Percentiles rank a stretch among this genome's conserved stretches.
Evolutionary conservation across 2,888 invertebrate genomes (phyloP).

Genomic region (Nomada flava): DNA sequence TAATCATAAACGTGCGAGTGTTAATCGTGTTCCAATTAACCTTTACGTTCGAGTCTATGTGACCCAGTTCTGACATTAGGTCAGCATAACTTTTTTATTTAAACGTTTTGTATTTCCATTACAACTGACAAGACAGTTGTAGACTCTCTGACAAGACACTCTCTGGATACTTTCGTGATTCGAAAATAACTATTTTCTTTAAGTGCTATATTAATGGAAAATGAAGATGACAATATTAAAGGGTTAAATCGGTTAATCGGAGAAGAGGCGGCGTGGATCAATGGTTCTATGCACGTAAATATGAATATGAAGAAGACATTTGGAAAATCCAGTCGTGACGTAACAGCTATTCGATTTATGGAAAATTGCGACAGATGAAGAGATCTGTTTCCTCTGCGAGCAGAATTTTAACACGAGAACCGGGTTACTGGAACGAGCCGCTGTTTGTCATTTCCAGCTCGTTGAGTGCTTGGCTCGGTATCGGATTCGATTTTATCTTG

Average conservation of each 20-base stretch:
- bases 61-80: too few relatives aligned
- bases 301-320: neutral
- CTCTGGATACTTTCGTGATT: too few relatives aligned
- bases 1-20: too few relatives aligned
- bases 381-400: neutral
- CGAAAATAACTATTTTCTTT: too few relatives aligned
- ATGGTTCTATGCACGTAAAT: slow-evolving; percentile 1
- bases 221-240: too few relatives aligned
- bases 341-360: slow-evolving; percentile 4
- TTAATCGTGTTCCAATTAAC: too few relatives aligned
- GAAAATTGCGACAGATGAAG: neutral
- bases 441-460: neutral
- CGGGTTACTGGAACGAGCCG: neutral
- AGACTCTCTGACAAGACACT: too few relatives aligned
- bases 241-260: neutral
- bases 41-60: too few relatives aligned
- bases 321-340: slow-evolving; percentile 42
- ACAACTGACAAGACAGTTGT: too few relatives aligned
- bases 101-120: too few relatives aligned
- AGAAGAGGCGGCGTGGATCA: neutral
- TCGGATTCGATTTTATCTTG: slow-evolving; percentile 55
- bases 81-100: too few relatives aligned
- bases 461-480: slow-evolving; percentile 43
- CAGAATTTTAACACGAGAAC: neutral
- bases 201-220: too few relatives aligned